A percentile compares a stretch with the other conserved stretches of the same genome.
Conservation (phyloP, 2,113 vertebrate species). For the Sisor rabdophorus region DNA sequence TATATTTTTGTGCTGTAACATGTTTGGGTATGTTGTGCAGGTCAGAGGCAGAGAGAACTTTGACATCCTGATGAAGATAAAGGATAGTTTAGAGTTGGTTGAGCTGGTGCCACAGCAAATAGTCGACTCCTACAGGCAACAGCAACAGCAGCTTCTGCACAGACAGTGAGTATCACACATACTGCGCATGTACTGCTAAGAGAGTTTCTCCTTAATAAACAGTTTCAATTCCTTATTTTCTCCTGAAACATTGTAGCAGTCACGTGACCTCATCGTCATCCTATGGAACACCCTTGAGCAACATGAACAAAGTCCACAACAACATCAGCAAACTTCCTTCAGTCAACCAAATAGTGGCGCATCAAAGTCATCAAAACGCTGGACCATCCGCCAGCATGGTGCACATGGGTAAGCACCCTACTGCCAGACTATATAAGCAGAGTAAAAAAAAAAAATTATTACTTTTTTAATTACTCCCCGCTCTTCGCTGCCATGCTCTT, state of each 20-base stretch:
- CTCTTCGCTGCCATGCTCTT: too few species aligned
- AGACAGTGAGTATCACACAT: slow-evolving; percentile 79
- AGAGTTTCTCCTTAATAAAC: too few species aligned
- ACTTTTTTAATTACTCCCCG: too few species aligned
- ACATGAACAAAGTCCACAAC: slow-evolving; percentile 80
- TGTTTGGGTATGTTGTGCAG: slow-evolving; percentile 59
- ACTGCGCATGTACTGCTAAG: slow-evolving; percentile 1
- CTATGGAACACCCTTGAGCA: slow-evolving; percentile 80
- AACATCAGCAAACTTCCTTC: slow-evolving; percentile 82
- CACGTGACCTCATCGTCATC: slow-evolving; percentile 76
- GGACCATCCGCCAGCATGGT: slow-evolving; percentile 67
- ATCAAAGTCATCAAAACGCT: slow-evolving; percentile 79
- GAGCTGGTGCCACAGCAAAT: slow-evolving; percentile 90
- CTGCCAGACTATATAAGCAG: too few species aligned
- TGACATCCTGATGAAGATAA: slow-evolving; percentile 95
- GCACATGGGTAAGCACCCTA: slow-evolving; percentile 78
- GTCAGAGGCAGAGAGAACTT: slow-evolving; percentile 94
- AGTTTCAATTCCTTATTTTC: not conserved
- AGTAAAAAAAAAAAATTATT: too few species aligned
- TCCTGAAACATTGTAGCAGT: slow-evolving; percentile 63
- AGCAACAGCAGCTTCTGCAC: slow-evolving; percentile 93
- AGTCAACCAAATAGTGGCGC: slow-evolving; percentile 88
- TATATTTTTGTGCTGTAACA: not conserved
- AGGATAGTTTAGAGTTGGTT: slow-evolving; percentile 92
- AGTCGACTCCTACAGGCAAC: slow-evolving; percentile 91